These are phyloP conservation scores for Scaptomyza parva DNA, from an alignment of 2,888 invertebrate genomes.

Conservation along the genomic window DNA sequence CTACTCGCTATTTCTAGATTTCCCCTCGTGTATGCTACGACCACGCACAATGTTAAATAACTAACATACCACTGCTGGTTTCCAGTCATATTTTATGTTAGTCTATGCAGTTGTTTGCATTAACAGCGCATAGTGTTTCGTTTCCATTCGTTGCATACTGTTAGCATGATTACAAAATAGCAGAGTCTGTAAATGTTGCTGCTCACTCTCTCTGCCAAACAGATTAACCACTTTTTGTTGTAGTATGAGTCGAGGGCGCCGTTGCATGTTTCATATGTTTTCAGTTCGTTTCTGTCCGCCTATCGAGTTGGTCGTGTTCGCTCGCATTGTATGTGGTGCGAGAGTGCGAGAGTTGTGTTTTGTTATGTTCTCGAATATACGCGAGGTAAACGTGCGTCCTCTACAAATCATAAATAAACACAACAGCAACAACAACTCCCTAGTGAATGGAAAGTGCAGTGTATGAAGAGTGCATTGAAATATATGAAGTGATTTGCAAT, in stretches of 20 bases:
- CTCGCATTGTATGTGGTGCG: conserved; percentile 27
- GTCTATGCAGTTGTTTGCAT: conserved; percentile 5
- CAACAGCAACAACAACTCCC: conserved; percentile 33
- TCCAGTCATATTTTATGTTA: too few species aligned
- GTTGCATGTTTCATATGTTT: conserved; percentile 31
- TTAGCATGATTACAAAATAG: background rate
- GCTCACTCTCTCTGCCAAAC: conserved; percentile 14
- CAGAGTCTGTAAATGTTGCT: conserved; percentile 5
- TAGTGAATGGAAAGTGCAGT: conserved; percentile 21
- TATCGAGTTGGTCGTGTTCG: conserved; percentile 35
- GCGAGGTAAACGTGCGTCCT: conserved; percentile 54
- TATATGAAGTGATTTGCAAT: conserved; percentile 38
- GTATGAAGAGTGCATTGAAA: conserved; percentile 33
- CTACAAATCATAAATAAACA: conserved; percentile 46
- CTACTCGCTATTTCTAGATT: too few species aligned
- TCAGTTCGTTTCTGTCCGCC: conserved; percentile 61
- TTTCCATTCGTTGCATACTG: conserved; percentile 24
- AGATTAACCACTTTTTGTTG: conserved; percentile 37
- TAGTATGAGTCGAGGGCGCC: conserved; percentile 22
- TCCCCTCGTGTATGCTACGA: too few species aligned
- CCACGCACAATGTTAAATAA: too few species aligned
- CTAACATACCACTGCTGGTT: too few species aligned
- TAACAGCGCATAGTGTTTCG: conserved; percentile 28
- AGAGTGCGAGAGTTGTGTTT: conserved; percentile 19
- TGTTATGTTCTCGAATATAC: conserved; percentile 60